These are phyloP conservation scores for Pollimyrus isidori DNA, from an alignment of 2,113 vertebrate genomes.

Conservation along the genomic window DNA sequence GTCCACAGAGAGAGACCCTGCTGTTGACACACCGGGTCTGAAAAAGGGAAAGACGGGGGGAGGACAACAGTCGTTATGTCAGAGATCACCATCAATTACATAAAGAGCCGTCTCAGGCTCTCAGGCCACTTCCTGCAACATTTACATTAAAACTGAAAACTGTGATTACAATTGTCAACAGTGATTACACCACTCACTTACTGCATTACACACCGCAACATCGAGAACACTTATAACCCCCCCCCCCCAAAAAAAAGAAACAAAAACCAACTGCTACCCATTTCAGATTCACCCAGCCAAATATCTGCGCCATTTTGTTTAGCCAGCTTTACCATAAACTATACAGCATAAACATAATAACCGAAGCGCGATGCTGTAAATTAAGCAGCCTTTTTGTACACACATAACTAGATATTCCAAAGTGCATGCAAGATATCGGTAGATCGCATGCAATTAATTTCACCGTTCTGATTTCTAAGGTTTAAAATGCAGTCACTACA, in stretches of 20 bases:
- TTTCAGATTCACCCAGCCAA: neutral
- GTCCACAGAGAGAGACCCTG: slow-evolving; percentile 96
- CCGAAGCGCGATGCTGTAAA: neutral
- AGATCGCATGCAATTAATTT: neutral
- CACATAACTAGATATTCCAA: neutral
- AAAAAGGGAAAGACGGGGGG: slow-evolving; percentile 20
- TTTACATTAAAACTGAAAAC: neutral
- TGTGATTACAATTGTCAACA: neutral
- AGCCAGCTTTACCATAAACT: neutral
- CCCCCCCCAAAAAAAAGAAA: neutral
- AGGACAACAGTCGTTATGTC: slow-evolving; percentile 5
- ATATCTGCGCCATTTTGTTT: slow-evolving; percentile 39
- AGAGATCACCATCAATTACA: neutral
- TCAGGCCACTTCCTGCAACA: neutral
- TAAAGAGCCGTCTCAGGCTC: neutral
- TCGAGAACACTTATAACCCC: neutral
- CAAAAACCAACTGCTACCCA: neutral
- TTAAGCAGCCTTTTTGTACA: neutral
- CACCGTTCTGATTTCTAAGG: neutral
- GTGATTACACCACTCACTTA: neutral
- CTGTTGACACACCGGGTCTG: slow-evolving; percentile 96
- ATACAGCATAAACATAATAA: neutral
- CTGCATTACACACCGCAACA: neutral
- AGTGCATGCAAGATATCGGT: neutral
- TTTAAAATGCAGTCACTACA: neutral